Evolutionary conservation across 2,888 invertebrate species (phyloP), one percentile per base, ranked within the genome.

Genomic region (Thyatira batis): DNA sequence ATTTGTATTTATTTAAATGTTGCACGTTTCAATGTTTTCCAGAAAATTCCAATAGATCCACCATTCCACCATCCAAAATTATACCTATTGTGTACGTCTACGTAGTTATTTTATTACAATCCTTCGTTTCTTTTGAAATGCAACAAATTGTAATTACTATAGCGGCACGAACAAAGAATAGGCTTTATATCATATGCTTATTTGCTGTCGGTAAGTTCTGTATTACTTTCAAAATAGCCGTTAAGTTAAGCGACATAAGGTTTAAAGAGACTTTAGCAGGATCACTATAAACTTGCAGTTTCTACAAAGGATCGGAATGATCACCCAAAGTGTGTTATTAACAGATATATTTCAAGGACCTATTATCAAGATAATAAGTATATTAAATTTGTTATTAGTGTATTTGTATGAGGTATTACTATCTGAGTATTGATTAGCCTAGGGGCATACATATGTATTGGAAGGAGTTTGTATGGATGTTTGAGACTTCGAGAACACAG

Each of bases 331-430:
- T 64, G 60, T 76, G 60, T 75, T 69, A 80, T 80, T 78, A 79
- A 73, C 70, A 69, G 58, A 65, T 65, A 65, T 69, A 52, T 69
- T 67, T 55, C 61, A 69, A 63, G 73, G 71, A 70, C 65, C 67
- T 73, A 69, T 73, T 73, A 74, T 71, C 58, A 59, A 69, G 65
- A 73, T 77, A 74, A 76, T 76, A 71, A 74, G 58, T 66, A 65
- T 67, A 69, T 68, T 61, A 48, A 57, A 66, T 69, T 69, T 69
- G 65, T 70, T 61, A 60, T 68, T 65, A 62, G 61, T 46, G 6
- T 44, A 17, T 44, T 20, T 20, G 20, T 20, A 20, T n/a, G 8
- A 45, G 9, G 13, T 45, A 20, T 13, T 45, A 21, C 20, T 20
- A 10, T 2, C 2, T 44, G 1, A 44, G 30, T 30, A n/a, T n/a